Conservation (phyloP, 2,797 vertebrate genomes). For the Typhlichthys subterraneus region DNA sequence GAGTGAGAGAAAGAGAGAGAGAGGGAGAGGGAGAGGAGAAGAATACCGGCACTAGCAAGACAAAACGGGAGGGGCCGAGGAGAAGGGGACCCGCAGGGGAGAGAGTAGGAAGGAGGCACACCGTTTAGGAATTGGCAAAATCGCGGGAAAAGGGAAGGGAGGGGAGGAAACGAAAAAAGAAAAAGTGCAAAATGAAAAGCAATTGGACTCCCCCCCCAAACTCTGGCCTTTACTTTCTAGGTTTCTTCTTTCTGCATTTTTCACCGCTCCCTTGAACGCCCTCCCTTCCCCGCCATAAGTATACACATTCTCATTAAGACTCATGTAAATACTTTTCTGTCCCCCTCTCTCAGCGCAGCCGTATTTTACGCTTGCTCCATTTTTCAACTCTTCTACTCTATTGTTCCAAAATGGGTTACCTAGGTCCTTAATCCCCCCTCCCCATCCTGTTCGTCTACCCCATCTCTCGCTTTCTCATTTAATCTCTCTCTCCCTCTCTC, state of each 20-base stretch:
- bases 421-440: slow-evolving; percentile 51
- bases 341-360: slow-evolving; percentile 20
- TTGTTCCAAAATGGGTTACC: slow-evolving; percentile 52
- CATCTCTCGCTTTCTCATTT: slow-evolving; percentile 49
- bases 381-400: slow-evolving; percentile 14
- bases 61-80: slow-evolving; percentile 59
- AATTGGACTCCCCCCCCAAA: slow-evolving; percentile 48
- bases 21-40: slow-evolving; percentile 60
- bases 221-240: slow-evolving; percentile 25
- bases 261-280: slow-evolving; percentile 54
- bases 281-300: slow-evolving; percentile 68
- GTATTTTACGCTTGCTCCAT: slow-evolving; percentile 32
- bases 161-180: slow-evolving; percentile 28
- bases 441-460: slow-evolving; percentile 61
- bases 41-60: slow-evolving; percentile 65
- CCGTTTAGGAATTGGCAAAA: slow-evolving; percentile 67
- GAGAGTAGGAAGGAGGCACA: slow-evolving; percentile 68
- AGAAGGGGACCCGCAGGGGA: slow-evolving; percentile 61
- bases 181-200: slow-evolving; percentile 54
- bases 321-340: slow-evolving; percentile 32
- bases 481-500: slow-evolving; percentile 25
- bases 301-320: slow-evolving; percentile 24
- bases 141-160: slow-evolving; percentile 51
- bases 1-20: slow-evolving; percentile 37
- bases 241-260: slow-evolving; percentile 50